phyloP scores from a whole-genome alignment of 2,113 vertebrate species.

The Cygnus atratus region DNA sequence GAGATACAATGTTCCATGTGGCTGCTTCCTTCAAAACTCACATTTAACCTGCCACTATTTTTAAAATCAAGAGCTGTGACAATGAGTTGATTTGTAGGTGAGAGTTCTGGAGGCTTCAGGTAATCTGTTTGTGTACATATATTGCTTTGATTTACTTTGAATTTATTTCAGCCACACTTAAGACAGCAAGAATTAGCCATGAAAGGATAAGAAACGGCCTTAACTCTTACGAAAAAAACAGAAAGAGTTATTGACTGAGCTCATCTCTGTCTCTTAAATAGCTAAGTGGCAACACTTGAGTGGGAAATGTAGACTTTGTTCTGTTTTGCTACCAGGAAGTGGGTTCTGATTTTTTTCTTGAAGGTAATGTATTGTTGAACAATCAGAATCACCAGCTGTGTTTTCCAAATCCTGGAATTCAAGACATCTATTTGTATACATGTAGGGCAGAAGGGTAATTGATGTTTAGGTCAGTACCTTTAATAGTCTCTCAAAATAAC shows the following conservation, averaged over 20 bases:
- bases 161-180: not conserved
- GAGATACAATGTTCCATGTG: not conserved
- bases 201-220: not conserved
- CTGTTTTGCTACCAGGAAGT: not conserved
- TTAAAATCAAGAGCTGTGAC: not conserved
- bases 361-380: not conserved
- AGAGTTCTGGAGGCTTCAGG: not conserved
- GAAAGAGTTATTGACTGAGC: not conserved
- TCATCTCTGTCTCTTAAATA: not conserved
- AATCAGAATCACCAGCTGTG: not conserved
- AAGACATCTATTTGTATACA: not conserved
- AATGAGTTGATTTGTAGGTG: not conserved
- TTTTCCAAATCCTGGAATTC: not conserved
- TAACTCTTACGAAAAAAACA: not conserved
- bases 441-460: conserved; percentile 1
- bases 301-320: not conserved
- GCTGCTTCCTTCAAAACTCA: not conserved
- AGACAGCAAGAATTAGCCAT: not conserved
- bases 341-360: not conserved
- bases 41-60: not conserved
- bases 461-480: conserved; percentile 19
- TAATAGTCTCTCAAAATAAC: conserved; percentile 18
- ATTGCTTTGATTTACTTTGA: not conserved
- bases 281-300: rapidly evolving
- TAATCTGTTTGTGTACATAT: not conserved